These are phyloP conservation scores for Mactromeris polynyma DNA, from an alignment of 2,888 invertebrate genomes.

Conservation along the genomic window DNA sequence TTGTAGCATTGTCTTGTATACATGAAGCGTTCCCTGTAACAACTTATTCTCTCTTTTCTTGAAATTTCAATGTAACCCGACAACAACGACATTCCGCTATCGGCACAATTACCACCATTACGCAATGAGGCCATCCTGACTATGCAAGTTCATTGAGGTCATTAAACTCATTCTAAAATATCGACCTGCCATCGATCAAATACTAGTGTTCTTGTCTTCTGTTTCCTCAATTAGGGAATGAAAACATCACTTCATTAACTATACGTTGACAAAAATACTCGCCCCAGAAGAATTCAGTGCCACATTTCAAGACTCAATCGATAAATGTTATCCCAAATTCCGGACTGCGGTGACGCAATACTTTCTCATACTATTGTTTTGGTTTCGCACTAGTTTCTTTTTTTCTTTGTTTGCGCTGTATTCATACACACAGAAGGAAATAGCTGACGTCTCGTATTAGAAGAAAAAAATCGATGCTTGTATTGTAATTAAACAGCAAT, in stretches of 20 bases:
- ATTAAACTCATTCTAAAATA: background rate
- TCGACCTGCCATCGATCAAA: background rate
- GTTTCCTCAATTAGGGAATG: background rate
- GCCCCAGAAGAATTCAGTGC: background rate
- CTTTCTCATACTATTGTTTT: background rate
- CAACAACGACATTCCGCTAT: too few species aligned
- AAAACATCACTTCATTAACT: background rate
- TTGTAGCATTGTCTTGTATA: too few species aligned
- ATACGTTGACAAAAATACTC: background rate
- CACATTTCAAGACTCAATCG: background rate
- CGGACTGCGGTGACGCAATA: conserved; percentile 5
- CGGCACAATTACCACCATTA: too few species aligned
- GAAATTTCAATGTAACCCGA: too few species aligned
- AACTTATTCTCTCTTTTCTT: too few species aligned
- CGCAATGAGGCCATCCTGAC: background rate
- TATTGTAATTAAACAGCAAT: background rate
- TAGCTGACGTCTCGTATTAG: background rate
- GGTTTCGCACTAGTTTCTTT: background rate
- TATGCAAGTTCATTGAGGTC: background rate
- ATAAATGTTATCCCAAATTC: background rate
- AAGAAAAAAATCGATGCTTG: background rate
- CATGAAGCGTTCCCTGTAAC: too few species aligned
- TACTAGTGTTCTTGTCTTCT: background rate
- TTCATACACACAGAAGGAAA: background rate
- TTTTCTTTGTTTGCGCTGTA: background rate